Base-by-base conservation (phyloP, 2,888 invertebrate genomes). In the Emesis furor region DNA sequence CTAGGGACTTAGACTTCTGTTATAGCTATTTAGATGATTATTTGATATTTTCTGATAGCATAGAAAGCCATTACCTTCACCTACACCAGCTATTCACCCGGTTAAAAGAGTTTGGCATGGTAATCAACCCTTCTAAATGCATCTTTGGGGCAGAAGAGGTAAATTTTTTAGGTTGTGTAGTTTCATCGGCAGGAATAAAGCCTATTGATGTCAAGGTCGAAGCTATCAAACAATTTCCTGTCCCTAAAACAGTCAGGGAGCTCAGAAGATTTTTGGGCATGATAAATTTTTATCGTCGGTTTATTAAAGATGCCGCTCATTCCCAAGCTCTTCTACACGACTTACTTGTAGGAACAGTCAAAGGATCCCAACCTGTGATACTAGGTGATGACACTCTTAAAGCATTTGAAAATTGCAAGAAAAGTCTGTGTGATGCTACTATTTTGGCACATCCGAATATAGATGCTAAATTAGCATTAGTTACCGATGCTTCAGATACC, bases 401-500 rank as follows among this genome's bases (percentile, higher is more conserved):
- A 4, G 90, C 89, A 1, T 91, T 93, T 72, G 30, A 90, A 7
- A n/a, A 55, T 17, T 55, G 91, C 55, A 93, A 93, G 80, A 65
- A 81, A 17, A 83, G 80, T 12, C 86, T 93, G 1, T 80, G 83
- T n/a, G 39, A 89, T 7, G 91, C 92, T 0, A 84, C 93, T 0
- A 71, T 93, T 0, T 79, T 94, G 0, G 89, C 91, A 0, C 93
- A 94, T 73, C 94, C 93, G 0, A 87, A 88, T 3, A 17, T 74
- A 0, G 24, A 87, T 17, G 91, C 92, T 0, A 72, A 89, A 62
- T 46, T 94, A 1, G 88, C 90, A 2, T 30, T 94, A 0, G 82
- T 90, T 0, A 91, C 91, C 0, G 94, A 95, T 78, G 94, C 94
- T 1, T 95, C 94, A 51, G 76, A 37, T n/a, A 83, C 85, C 10